Evolutionary conservation across 2,888 invertebrate species (phyloP).

Genomic region (Balanococcus diminutus): DNA sequence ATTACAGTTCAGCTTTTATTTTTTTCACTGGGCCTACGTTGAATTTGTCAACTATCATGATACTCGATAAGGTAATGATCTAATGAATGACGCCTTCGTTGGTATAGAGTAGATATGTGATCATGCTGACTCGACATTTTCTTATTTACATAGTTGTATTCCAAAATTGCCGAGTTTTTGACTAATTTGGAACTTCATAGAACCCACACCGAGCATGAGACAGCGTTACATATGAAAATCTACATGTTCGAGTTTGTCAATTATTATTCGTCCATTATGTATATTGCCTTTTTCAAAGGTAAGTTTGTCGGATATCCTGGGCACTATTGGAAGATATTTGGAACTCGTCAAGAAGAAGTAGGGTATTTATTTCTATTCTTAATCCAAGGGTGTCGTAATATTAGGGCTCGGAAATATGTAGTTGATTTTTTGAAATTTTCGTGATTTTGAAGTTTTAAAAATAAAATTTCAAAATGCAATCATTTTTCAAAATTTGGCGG

Average conservation of each 20-base stretch:
- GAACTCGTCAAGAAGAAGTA: slow-evolving; percentile 85
- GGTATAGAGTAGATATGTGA: background rate
- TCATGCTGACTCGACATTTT: background rate
- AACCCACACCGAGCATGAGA: slow-evolving; percentile 95
- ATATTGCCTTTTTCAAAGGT: slow-evolving; percentile 89
- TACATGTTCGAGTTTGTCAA: slow-evolving; percentile 95
- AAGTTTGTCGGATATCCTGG: slow-evolving; percentile 86
- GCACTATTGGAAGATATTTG: slow-evolving; percentile 74
- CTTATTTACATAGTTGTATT: slow-evolving; percentile 68
- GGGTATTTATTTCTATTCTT: too few relatives aligned
- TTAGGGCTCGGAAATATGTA: too few relatives aligned
- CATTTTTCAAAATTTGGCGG: too few relatives aligned
- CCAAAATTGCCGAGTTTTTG: slow-evolving; percentile 80
- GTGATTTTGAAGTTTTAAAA: too few relatives aligned
- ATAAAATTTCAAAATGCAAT: too few relatives aligned
- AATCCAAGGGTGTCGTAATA: too few relatives aligned
- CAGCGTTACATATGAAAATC: slow-evolving; percentile 91
- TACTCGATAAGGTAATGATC: slow-evolving; percentile 76
- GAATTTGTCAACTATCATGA: slow-evolving; percentile 85
- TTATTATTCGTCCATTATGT: slow-evolving; percentile 95
- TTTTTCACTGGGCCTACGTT: slow-evolving; percentile 89
- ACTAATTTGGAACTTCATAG: slow-evolving; percentile 86
- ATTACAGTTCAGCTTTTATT: slow-evolving; percentile 81
- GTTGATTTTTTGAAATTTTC: too few relatives aligned
- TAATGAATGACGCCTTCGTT: background rate